Percentiles rank a stretch among this genome's conserved stretches.
Evolutionary conservation across 1,140 invertebrate species (phyloP).

Genomic region (Nilaparvata lugens): DNA sequence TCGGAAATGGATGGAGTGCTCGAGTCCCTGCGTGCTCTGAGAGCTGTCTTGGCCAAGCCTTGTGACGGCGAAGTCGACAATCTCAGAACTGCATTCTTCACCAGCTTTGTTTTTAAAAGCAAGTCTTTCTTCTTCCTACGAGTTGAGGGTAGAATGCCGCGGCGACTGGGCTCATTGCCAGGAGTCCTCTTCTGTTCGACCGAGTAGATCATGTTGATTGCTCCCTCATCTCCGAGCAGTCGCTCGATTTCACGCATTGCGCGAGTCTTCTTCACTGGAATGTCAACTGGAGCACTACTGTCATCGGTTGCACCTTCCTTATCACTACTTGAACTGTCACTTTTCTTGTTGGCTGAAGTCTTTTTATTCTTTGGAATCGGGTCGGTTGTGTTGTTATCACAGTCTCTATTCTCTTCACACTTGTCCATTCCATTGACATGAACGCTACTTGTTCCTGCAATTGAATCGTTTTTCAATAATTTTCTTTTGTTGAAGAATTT

Average conservation of each 20-base stretch:
- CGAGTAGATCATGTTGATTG: constrained; percentile 73
- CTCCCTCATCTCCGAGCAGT: constrained; percentile 72
- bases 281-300: too few species aligned
- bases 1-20: background rate
- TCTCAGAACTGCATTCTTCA: constrained; percentile 46
- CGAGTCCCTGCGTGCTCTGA: constrained; percentile 10
- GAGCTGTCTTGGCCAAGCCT: background rate
- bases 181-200: constrained; percentile 43
- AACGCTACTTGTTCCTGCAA: background rate
- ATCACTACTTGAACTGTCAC: background rate
- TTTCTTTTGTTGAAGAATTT: constrained; percentile 10
- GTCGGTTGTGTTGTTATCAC: background rate
- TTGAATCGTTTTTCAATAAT: constrained; percentile 11
- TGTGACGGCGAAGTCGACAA: constrained; percentile 27
- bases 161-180: constrained; percentile 18
- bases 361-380: constrained; percentile 1
- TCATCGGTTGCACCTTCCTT: too few species aligned
- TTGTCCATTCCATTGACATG: too few species aligned
- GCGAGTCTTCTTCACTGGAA: background rate
- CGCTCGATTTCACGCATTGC: constrained; percentile 57
- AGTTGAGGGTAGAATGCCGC: constrained; percentile 30
- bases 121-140: constrained; percentile 29
- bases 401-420: too few species aligned
- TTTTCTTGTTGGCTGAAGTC: background rate
- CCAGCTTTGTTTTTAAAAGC: constrained; percentile 34